A percentile compares a stretch with the other conserved stretches of the same genome.
These are phyloP conservation scores for Silurus meridionalis DNA, from an alignment of 2,113 vertebrate species.

Conservation along the genomic window DNA sequence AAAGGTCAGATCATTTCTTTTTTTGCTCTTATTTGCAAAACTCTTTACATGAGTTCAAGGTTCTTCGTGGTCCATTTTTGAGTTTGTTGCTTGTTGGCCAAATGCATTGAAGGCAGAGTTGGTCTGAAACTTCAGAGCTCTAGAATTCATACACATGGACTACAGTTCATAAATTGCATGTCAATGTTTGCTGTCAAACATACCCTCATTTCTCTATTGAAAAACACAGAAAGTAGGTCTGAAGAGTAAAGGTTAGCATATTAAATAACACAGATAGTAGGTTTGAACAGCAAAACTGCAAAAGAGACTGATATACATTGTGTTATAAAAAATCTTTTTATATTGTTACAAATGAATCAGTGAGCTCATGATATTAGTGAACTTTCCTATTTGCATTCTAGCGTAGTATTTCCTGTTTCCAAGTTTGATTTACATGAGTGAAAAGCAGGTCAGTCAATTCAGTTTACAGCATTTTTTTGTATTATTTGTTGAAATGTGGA, in stretches of 20 bases:
- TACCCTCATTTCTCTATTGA: background rate
- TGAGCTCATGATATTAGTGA: background rate
- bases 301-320: background rate
- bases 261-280: background rate
- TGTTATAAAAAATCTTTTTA: background rate
- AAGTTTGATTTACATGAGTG: background rate
- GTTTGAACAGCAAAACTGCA: background rate
- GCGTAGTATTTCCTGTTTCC: background rate
- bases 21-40: slow-evolving; percentile 57
- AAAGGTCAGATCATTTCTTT: slow-evolving; percentile 32
- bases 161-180: background rate
- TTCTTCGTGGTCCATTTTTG: slow-evolving; percentile 43
- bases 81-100: slow-evolving; percentile 55
- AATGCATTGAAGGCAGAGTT: slow-evolving; percentile 48
- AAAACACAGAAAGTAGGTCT: background rate
- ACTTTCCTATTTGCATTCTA: background rate
- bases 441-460: background rate
- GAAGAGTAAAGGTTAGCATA: background rate
- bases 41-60: slow-evolving; percentile 66
- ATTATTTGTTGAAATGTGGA: background rate
- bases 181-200: slow-evolving; percentile 37
- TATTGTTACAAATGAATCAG: background rate
- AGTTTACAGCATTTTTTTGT: background rate
- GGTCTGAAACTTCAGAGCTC: background rate
- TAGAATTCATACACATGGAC: slow-evolving; percentile 26